Percentiles rank a stretch among this genome's conserved stretches.
Conservation (phyloP, 2,113 vertebrate species). For the Ceyx cyanopectus region DNA sequence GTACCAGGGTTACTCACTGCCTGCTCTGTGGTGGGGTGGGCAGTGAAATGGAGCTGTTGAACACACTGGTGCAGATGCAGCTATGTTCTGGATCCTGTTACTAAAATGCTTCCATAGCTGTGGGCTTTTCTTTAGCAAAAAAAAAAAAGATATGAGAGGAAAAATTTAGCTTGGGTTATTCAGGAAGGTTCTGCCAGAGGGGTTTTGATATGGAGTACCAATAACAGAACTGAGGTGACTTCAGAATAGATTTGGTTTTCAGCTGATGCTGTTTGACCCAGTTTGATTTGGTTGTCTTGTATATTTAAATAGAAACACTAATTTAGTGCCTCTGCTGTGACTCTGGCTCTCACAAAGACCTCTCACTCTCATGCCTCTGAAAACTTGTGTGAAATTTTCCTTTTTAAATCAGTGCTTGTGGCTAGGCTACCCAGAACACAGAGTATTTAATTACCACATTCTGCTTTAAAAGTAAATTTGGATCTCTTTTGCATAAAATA, state of each 20-base stretch:
- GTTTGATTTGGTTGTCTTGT: background rate
- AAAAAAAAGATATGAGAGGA: background rate
- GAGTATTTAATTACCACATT: background rate
- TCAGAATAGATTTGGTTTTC: background rate
- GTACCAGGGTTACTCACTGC: background rate
- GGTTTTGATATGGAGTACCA: background rate
- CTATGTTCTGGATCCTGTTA: background rate
- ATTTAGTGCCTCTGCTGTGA: background rate
- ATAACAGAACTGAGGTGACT: background rate
- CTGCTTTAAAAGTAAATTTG: background rate
- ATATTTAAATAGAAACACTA: background rate
- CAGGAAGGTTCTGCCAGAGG: background rate
- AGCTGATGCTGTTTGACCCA: background rate
- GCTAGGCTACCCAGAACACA: background rate
- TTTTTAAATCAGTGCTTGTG: background rate
- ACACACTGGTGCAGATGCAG: background rate
- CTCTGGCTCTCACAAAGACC: background rate
- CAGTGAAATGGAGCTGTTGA: background rate
- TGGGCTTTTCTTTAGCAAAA: background rate
- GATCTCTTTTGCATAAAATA: background rate
- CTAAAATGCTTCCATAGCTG: background rate
- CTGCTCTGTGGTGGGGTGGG: background rate
- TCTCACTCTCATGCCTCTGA: background rate
- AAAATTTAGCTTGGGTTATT: background rate
- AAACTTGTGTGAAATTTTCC: background rate